Conservation (phyloP, 1,140 invertebrate genomes). For the Camponotus vicinus region DNA sequence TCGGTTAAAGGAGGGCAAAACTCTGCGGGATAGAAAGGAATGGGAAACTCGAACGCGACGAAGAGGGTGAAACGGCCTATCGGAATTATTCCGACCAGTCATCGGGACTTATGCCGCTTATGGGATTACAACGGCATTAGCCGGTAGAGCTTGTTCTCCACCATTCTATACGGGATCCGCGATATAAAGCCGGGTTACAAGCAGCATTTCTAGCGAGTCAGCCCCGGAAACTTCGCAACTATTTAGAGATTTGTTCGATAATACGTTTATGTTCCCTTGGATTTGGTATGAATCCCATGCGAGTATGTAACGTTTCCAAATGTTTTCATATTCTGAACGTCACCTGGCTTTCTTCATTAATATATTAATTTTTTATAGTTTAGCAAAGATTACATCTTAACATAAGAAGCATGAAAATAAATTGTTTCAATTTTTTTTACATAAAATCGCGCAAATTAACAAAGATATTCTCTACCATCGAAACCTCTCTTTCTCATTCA, state of each 20-base stretch:
- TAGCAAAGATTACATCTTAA: not conserved
- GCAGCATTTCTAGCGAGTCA: slow-evolving; percentile 50
- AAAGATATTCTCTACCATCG: not conserved
- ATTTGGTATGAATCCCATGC: not conserved
- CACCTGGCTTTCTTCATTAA: not conserved
- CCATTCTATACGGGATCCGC: slow-evolving; percentile 72
- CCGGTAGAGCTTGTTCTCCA: slow-evolving; percentile 79
- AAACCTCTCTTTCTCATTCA: not conserved
- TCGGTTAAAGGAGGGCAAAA: slow-evolving; percentile 4
- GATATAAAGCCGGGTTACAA: slow-evolving; percentile 67
- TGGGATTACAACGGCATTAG: slow-evolving; percentile 83
- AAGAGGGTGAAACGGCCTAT: slow-evolving; percentile 77
- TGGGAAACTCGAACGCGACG: slow-evolving; percentile 27
- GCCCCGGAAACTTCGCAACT: slow-evolving; percentile 45
- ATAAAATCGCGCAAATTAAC: not conserved
- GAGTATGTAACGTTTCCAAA: not conserved
- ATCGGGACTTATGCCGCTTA: slow-evolving; percentile 83
- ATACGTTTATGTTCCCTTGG: slow-evolving; percentile 6
- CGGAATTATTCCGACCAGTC: slow-evolving; percentile 82
- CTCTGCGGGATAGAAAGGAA: slow-evolving; percentile 35
- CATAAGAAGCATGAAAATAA: not conserved
- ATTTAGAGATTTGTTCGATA: slow-evolving; percentile 44
- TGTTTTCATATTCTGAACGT: not conserved
- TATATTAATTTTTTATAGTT: not conserved
- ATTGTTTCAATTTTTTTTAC: not conserved